A percentile compares a stretch with the other conserved stretches of the same genome.
Evolutionary conservation across 30 jellyfish, hydroid and myxozoan species (phyloP).

Genomic region (Mastigias papua): DNA sequence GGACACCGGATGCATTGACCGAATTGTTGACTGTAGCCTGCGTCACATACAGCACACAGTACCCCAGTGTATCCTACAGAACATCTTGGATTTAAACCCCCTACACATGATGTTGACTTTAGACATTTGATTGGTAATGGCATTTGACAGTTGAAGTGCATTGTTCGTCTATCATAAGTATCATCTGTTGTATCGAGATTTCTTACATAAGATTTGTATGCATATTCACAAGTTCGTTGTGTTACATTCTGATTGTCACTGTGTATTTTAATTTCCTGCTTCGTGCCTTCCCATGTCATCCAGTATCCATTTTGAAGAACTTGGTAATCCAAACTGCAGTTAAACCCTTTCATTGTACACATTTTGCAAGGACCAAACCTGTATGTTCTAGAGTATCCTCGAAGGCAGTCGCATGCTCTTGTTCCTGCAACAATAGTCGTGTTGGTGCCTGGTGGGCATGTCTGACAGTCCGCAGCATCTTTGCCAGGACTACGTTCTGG

Average conservation of each 20-base stretch:
- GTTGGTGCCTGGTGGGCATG: conserved; percentile 68
- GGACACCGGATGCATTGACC: conserved; percentile 53
- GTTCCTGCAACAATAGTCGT: conserved; percentile 34
- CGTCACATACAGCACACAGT: conserved; percentile 44
- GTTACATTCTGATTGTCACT: neutral
- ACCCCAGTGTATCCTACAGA: conserved; percentile 35
- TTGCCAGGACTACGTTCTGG: conserved; percentile 49
- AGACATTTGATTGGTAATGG: conserved; percentile 60
- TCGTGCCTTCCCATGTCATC: conserved; percentile 36
- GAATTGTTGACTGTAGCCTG: conserved; percentile 28
- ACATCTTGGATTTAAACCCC: conserved; percentile 54
- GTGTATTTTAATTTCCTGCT: neutral
- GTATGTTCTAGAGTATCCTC: conserved; percentile 33
- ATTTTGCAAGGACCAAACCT: conserved; percentile 56
- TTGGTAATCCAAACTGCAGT: conserved; percentile 43
- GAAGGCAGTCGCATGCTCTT: conserved; percentile 55
- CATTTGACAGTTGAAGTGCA: conserved; percentile 3
- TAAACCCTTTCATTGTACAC: conserved; percentile 28
- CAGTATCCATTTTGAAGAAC: conserved; percentile 38
- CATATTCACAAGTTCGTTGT: conserved; percentile 6
- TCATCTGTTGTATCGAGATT: conserved; percentile 10
- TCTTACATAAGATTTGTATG: neutral
- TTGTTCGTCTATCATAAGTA: conserved; percentile 9
- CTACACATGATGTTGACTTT: conserved; percentile 39
- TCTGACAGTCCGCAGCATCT: conserved; percentile 35